Percentiles rank a stretch among this genome's conserved stretches.
These are phyloP conservation scores for Neolamprologus brichardi DNA, from an alignment of 2,113 vertebrate species.

Conservation along the genomic window DNA sequence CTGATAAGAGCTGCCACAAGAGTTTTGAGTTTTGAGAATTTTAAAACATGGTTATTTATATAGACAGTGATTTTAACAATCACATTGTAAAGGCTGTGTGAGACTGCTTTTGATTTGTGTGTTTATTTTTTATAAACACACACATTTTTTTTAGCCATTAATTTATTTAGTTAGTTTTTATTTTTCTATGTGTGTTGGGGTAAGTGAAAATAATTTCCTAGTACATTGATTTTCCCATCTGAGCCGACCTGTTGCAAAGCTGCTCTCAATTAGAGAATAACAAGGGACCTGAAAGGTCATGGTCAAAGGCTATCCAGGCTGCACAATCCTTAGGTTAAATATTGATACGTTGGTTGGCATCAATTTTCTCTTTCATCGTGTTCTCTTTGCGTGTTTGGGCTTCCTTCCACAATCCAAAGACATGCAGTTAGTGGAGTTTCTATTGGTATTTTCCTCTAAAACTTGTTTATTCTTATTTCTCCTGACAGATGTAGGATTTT, in stretches of 20 bases:
- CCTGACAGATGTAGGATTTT: rapidly evolving
- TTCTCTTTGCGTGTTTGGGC: background rate
- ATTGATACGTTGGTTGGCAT: too few relatives aligned
- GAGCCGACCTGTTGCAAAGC: background rate
- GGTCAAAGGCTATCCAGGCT: background rate
- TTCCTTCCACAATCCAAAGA: background rate
- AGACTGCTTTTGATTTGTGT: background rate
- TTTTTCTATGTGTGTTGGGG: background rate
- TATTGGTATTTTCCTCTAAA: background rate
- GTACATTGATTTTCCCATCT: background rate
- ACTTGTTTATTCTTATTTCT: background rate
- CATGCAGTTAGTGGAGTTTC: background rate
- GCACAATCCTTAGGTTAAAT: background rate
- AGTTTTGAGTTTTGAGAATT: background rate
- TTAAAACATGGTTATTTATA: background rate
- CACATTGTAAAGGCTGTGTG: background rate
- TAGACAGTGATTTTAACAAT: background rate
- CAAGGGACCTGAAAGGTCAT: background rate
- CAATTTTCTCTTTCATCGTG: rapidly evolving
- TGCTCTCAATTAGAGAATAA: background rate
- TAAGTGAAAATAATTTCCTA: background rate
- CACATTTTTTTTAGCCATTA: background rate
- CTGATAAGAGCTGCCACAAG: rapidly evolving
- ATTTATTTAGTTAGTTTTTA: background rate
- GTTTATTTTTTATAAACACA: background rate